Conservation (phyloP, 2,113 vertebrate species). For the Amphilophus citrinellus region DNA sequence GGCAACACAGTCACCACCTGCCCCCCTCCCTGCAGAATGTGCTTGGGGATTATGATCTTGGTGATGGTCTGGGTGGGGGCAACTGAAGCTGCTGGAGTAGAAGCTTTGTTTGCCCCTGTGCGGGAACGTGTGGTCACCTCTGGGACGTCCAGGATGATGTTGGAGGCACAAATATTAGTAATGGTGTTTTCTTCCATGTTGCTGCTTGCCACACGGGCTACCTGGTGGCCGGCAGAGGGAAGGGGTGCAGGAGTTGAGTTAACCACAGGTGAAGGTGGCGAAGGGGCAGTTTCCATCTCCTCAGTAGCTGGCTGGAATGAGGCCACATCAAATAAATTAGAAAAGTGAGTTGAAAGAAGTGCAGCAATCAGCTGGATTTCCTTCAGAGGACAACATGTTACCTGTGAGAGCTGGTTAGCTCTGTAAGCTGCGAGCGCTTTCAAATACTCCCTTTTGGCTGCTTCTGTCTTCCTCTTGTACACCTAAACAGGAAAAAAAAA, state of each 20-base stretch:
- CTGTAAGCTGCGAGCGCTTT: conserved; percentile 89
- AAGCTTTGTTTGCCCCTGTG: conserved; percentile 70
- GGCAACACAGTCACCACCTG: conserved; percentile 87
- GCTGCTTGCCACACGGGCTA: conserved; percentile 29
- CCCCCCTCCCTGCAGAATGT: conserved; percentile 79
- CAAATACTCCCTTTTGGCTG: conserved; percentile 90
- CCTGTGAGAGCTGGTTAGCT: conserved; percentile 89
- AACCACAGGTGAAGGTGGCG: conserved; percentile 65
- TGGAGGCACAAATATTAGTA: conserved; percentile 83
- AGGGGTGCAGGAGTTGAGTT: background rate
- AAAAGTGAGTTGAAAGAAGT: background rate
- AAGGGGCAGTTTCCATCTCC: conserved; percentile 72
- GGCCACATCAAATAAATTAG: background rate
- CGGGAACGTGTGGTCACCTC: conserved; percentile 79
- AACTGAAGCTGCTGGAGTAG: conserved; percentile 48
- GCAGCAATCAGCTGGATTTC: background rate
- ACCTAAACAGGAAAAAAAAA: conserved; percentile 72
- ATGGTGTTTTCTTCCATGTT: conserved; percentile 79
- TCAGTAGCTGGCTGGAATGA: conserved; percentile 63
- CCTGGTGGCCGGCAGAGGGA: conserved; percentile 26
- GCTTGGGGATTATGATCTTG: conserved; percentile 90
- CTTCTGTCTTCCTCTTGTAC: conserved; percentile 90
- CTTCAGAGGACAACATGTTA: conserved; percentile 45
- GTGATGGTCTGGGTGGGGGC: conserved; percentile 79
- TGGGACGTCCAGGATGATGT: conserved; percentile 83